Percentiles rank a stretch among this genome's conserved stretches.
Evolutionary conservation across 2,113 vertebrate genomes (phyloP).

Genomic region (Stigmatopora nigra): DNA sequence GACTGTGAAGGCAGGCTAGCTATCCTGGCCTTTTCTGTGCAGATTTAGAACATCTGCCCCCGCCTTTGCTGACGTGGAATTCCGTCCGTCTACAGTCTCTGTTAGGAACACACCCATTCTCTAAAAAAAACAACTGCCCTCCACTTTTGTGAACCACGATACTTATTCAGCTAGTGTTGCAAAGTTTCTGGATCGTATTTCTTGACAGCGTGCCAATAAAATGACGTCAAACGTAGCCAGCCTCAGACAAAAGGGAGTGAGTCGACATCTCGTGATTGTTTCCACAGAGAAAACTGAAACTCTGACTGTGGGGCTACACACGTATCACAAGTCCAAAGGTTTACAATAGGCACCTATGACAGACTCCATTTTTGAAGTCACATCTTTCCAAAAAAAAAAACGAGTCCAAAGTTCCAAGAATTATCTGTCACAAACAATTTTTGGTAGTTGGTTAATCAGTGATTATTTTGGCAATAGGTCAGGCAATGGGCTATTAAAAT

Average conservation of each 20-base stretch:
- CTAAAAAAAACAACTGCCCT: background rate
- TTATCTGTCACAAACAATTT: no score
- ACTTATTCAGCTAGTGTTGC: background rate
- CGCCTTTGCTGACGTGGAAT: conserved; percentile 47
- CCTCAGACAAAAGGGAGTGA: conserved; percentile 39
- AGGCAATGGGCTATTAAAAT: no score
- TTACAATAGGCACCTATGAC: conserved; percentile 1
- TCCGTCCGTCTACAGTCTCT: conserved; percentile 11
- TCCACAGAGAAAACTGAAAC: conserved; percentile 32
- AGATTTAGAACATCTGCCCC: conserved; percentile 37
- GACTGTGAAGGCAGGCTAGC: conserved; percentile 28
- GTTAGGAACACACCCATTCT: conserved; percentile 16
- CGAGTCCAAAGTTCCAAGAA: conserved; percentile 1
- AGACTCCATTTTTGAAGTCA: background rate
- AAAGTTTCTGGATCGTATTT: conserved; percentile 38
- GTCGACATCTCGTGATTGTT: conserved; percentile 54
- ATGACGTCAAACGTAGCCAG: conserved; percentile 44
- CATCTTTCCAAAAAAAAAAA: background rate
- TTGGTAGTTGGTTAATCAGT: no score
- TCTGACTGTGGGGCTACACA: conserved; percentile 7
- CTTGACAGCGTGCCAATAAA: conserved; percentile 37
- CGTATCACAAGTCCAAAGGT: conserved; percentile 7
- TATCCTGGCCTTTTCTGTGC: conserved; percentile 41
- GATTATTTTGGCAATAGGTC: no score
- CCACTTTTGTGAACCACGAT: background rate